Percentiles rank a stretch among this genome's conserved stretches.
phyloP scores from a whole-genome alignment of 2,888 invertebrate genomes.

The Nemotelus pantherinus region DNA sequence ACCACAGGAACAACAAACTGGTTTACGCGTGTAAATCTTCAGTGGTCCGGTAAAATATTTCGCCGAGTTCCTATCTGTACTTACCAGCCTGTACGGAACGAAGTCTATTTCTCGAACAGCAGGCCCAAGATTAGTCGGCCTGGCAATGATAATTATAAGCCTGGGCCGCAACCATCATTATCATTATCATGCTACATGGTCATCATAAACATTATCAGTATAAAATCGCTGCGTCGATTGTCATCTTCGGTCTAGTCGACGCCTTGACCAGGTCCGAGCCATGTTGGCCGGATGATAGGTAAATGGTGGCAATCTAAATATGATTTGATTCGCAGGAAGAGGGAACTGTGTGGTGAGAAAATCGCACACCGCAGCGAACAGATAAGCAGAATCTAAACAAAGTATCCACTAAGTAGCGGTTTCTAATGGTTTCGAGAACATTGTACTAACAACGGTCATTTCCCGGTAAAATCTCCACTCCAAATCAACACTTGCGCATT shows the following conservation, averaged over 20 bases:
- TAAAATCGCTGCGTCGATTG: conserved; percentile 37
- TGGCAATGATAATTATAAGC: conserved; percentile 33
- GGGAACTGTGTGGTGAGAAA: neutral
- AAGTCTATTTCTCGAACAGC: neutral
- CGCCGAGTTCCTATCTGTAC: neutral
- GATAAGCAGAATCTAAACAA: too few relatives aligned
- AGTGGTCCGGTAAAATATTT: neutral
- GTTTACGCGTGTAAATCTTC: conserved; percentile 35
- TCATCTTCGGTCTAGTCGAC: conserved; percentile 1
- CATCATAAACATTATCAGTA: conserved; percentile 41
- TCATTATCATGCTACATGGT: conserved; percentile 37
- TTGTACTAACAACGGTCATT: too few relatives aligned
- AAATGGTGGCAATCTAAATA: neutral
- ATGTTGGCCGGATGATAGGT: neutral
- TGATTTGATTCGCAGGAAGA: neutral
- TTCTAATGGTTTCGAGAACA: too few relatives aligned
- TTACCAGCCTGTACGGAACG: neutral
- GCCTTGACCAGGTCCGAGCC: neutral
- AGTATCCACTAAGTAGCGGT: too few relatives aligned
- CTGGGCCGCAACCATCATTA: conserved; percentile 32
- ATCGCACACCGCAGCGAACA: too few relatives aligned
- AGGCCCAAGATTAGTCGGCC: conserved; percentile 1
- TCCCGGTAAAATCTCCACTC: too few relatives aligned
- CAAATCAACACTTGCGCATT: too few relatives aligned
- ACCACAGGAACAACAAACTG: conserved; percentile 11